Evolutionary conservation across 2,113 vertebrate species (phyloP).

Genomic region (Lepisosteus osseus): DNA sequence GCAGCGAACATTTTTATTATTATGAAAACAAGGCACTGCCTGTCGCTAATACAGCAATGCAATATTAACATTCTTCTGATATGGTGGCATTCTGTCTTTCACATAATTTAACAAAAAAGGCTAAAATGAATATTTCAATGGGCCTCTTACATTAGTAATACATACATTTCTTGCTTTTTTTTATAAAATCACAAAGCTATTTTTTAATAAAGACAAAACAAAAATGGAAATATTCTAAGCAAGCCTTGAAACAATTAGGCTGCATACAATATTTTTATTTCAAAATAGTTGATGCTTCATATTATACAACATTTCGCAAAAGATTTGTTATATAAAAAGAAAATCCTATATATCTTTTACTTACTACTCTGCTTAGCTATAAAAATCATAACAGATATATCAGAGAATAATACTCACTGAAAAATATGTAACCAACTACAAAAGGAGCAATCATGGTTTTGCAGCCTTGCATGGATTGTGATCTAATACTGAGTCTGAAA

Average conservation of each 20-base stretch:
- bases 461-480: conserved; percentile 39
- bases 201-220: conserved; percentile 21
- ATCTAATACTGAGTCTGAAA: conserved; percentile 15
- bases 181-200: conserved; percentile 14
- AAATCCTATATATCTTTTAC: conserved; percentile 54
- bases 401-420: conserved; percentile 65
- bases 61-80: conserved; percentile 28
- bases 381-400: conserved; percentile 64
- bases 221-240: conserved; percentile 24
- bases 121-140: conserved; percentile 9
- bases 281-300: conserved; percentile 6
- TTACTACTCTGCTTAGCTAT: conserved; percentile 71
- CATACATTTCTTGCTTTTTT: conserved; percentile 20
- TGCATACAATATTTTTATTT: conserved; percentile 3
- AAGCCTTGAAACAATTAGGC: conserved; percentile 8
- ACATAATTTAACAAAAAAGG: conserved; percentile 26
- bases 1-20: conserved; percentile 48
- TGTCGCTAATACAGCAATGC: conserved; percentile 32
- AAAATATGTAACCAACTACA: conserved; percentile 48
- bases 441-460: conserved; percentile 38
- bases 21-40: conserved; percentile 48
- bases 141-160: conserved; percentile 31
- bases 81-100: conserved; percentile 26
- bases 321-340: conserved; percentile 28
- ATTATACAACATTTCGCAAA: conserved; percentile 15